These are phyloP conservation scores for Cantharis lateralis DNA, from an alignment of 2,888 invertebrate species.

Conservation along the genomic window DNA sequence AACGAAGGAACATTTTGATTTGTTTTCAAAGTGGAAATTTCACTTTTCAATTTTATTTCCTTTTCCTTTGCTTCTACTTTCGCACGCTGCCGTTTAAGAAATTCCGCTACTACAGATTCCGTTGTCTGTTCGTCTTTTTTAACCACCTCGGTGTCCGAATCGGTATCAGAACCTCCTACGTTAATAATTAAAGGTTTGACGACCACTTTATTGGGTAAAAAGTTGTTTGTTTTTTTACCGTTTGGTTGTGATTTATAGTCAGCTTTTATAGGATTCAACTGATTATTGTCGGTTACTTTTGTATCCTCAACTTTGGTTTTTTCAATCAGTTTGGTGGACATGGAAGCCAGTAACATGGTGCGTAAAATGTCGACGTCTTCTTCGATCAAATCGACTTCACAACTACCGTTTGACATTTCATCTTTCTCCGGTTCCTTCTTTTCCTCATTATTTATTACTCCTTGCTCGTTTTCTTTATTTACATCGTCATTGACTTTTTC, in stretches of 20 bases:
- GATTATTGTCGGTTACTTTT: not conserved
- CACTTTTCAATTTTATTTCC: not conserved
- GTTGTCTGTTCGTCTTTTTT: not conserved
- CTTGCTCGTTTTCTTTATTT: constrained; percentile 23
- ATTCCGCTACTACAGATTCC: constrained; percentile 43
- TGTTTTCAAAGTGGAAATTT: constrained; percentile 7
- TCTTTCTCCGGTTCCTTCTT: not conserved
- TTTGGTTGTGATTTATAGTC: not conserved
- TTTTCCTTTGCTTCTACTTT: constrained; percentile 47
- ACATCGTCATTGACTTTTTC: constrained; percentile 41
- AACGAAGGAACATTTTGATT: not conserved
- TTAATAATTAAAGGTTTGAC: constrained; percentile 46
- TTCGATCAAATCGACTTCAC: constrained; percentile 56
- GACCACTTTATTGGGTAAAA: not conserved
- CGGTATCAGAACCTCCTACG: constrained; percentile 50
- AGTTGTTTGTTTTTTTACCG: not conserved
- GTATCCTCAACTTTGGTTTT: not conserved
- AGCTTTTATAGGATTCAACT: not conserved
- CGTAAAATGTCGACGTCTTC: constrained; percentile 67
- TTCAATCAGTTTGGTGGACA: constrained; percentile 60
- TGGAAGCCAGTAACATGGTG: constrained; percentile 63
- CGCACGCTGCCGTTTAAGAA: constrained; percentile 51
- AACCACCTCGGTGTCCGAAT: constrained; percentile 48
- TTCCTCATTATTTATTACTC: constrained; percentile 13
- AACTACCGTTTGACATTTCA: not conserved